Evolutionary conservation across 1,140 invertebrate genomes (phyloP).

Genomic region (Drosophila biarmipes): DNA sequence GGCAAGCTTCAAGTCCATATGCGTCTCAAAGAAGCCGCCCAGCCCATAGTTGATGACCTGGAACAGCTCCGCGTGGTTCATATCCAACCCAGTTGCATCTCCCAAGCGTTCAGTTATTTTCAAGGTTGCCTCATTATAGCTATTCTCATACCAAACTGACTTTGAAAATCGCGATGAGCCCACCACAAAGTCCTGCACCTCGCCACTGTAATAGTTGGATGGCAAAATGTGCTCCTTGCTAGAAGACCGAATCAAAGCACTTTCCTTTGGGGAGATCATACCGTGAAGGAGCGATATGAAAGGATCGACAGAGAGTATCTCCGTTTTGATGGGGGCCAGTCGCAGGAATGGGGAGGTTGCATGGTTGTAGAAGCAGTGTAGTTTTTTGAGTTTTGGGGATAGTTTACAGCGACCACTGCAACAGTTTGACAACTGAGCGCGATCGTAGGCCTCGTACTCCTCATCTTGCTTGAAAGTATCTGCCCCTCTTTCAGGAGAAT

Average conservation of each 20-base stretch:
- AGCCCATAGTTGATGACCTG: constrained; percentile 32
- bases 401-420: constrained; percentile 17
- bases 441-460: too few species aligned
- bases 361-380: constrained; percentile 21
- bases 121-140: neutral
- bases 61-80: constrained; percentile 3
- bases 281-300: constrained; percentile 23
- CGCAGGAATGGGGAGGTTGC: constrained; percentile 12
- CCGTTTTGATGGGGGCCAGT: constrained; percentile 32
- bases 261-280: constrained; percentile 5
- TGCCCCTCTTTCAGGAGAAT: too few species aligned
- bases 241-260: neutral
- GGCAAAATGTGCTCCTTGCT: neutral
- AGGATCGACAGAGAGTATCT: constrained; percentile 29
- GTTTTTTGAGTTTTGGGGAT: neutral
- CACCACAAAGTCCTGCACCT: accelerated
- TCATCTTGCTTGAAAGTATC: too few species aligned
- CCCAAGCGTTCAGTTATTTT: neutral
- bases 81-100: constrained; percentile 9
- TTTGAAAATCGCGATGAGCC: constrained; percentile 4
- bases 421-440: neutral
- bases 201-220: neutral
- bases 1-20: neutral
- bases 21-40: constrained; percentile 12
- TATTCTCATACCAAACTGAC: neutral